phyloP scores from a whole-genome alignment of 1,140 invertebrate species.

The Euura saliciscinereae region DNA sequence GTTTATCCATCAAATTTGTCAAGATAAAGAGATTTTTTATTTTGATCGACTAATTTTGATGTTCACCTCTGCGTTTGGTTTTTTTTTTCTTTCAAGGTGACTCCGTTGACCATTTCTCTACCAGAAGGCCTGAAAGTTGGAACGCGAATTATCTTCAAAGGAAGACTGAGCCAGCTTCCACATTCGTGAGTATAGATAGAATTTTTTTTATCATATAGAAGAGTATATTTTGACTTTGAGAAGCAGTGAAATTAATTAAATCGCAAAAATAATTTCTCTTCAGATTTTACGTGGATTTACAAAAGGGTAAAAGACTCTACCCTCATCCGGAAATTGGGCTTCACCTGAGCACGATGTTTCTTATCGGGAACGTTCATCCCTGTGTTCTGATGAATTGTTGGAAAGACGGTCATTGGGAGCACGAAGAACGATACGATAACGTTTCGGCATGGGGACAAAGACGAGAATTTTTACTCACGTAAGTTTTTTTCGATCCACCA shows the following conservation, averaged over 20 bases:
- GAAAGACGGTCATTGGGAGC: constrained; percentile 50
- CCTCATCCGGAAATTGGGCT: constrained; percentile 68
- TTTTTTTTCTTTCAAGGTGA: constrained; percentile 34
- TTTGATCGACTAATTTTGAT: constrained; percentile 9
- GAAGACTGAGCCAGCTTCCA: constrained; percentile 67
- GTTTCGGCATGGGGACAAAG: constrained; percentile 54
- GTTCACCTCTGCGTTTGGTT: constrained; percentile 18
- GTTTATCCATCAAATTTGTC: neutral
- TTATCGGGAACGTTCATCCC: constrained; percentile 43
- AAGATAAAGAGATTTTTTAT: constrained; percentile 13
- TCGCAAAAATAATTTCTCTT: constrained; percentile 19
- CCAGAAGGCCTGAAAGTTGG: constrained; percentile 57
- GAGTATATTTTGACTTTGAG: too few relatives aligned
- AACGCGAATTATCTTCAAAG: constrained; percentile 62
- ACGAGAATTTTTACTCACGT: constrained; percentile 54
- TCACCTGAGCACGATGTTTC: constrained; percentile 71
- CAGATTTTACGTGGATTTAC: constrained; percentile 72
- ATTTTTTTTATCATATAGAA: too few relatives aligned
- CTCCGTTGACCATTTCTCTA: constrained; percentile 56
- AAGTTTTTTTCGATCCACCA: constrained; percentile 29
- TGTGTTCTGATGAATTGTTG: constrained; percentile 59
- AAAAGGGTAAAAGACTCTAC: constrained; percentile 66
- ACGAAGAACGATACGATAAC: constrained; percentile 54
- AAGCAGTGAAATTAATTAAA: neutral
- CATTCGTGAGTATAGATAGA: constrained; percentile 56